Evolutionary conservation across 2,113 vertebrate genomes (phyloP).

Genomic region (Martes martes): DNA sequence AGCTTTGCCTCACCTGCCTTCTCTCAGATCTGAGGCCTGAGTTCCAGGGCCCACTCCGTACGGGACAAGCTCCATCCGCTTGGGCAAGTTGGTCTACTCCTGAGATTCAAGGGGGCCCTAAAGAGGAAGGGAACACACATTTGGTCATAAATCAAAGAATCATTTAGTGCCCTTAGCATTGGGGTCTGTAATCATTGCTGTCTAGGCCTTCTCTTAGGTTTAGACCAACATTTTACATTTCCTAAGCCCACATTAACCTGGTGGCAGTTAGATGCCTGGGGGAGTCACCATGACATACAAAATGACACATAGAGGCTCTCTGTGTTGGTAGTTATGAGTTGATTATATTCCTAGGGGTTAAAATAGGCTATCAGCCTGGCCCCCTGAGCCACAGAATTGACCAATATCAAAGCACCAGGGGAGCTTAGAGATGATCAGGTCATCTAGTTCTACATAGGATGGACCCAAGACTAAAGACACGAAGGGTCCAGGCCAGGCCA

Average conservation of each 20-base stretch:
- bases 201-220: not conserved
- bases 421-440: not conserved
- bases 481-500: not conserved
- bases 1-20: not conserved
- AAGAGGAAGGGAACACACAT: no score
- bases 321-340: not conserved
- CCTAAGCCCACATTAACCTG: not conserved
- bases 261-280: not conserved
- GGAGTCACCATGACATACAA: not conserved
- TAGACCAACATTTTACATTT: not conserved
- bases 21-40: not conserved
- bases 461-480: not conserved
- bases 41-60: not conserved
- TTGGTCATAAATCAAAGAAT: not conserved
- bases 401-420: not conserved
- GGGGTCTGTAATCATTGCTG: not conserved
- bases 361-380: not conserved
- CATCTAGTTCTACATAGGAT: not conserved
- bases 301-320: not conserved
- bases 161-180: not conserved
- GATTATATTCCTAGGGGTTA: not conserved
- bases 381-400: not conserved
- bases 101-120: not conserved
- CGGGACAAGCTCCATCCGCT: not conserved
- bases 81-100: not conserved